Percentiles rank a stretch among this genome's conserved stretches.
phyloP scores from a whole-genome alignment of 2,888 invertebrate genomes.

The Cosmia pyralina region DNA sequence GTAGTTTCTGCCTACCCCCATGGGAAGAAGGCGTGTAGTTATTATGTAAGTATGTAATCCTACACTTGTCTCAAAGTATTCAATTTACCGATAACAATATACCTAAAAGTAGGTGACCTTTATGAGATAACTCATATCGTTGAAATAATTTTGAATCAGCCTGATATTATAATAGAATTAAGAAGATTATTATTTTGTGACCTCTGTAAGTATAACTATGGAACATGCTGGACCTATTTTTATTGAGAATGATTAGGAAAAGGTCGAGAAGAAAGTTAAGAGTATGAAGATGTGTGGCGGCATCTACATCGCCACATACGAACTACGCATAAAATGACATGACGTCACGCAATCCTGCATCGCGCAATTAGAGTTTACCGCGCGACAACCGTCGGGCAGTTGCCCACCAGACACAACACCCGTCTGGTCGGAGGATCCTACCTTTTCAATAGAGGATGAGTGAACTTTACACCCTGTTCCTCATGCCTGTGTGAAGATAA shows the following conservation, averaged over 20 bases:
- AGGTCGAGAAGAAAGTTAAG: neutral
- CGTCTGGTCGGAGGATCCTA: no score
- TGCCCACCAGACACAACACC: no score
- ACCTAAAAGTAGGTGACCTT: slow-evolving; percentile 45
- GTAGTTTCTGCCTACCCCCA: no score
- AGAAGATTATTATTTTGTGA: slow-evolving; percentile 17
- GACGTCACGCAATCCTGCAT: no score
- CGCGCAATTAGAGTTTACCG: no score
- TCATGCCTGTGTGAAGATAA: neutral
- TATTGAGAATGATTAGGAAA: neutral
- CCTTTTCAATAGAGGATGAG: no score
- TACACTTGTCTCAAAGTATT: slow-evolving; percentile 2
- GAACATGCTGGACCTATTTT: neutral
- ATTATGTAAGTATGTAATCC: neutral
- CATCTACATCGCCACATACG: no score
- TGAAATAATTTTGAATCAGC: slow-evolving; percentile 39
- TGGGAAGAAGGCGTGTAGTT: no score
- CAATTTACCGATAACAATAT: slow-evolving; percentile 7
- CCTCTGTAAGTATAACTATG: neutral
- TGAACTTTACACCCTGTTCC: no score
- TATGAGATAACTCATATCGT: slow-evolving; percentile 46
- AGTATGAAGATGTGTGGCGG: neutral
- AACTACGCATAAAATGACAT: no score
- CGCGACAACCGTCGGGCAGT: no score
- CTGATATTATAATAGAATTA: slow-evolving; percentile 27